Percentiles rank a stretch among this genome's conserved stretches.
Evolutionary conservation across 2,113 vertebrate genomes (phyloP).

Genomic region (Bothrops jararaca): DNA sequence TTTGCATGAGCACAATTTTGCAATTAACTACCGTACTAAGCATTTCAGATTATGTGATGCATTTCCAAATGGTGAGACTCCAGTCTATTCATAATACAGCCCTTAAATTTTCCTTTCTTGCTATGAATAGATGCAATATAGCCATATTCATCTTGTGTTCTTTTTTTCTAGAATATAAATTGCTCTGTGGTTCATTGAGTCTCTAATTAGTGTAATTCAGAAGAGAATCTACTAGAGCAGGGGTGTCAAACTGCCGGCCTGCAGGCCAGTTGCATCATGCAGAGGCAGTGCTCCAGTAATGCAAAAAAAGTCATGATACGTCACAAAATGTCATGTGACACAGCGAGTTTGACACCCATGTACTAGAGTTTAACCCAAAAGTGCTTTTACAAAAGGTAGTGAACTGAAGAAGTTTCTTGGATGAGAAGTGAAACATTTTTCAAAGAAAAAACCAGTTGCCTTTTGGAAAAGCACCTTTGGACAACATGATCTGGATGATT

Average conservation of each 20-base stretch:
- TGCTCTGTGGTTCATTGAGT: background rate
- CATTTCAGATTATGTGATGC: background rate
- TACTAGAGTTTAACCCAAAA: background rate
- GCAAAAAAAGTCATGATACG: too few species aligned
- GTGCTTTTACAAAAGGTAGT: background rate
- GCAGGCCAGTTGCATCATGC: too few species aligned
- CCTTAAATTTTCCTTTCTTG: background rate
- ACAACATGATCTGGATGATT: background rate
- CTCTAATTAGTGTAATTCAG: background rate
- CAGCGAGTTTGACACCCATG: too few species aligned
- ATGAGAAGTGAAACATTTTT: background rate
- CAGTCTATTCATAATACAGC: background rate
- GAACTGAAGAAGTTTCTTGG: background rate
- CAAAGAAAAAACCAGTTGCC: background rate
- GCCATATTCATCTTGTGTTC: background rate
- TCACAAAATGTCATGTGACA: too few species aligned
- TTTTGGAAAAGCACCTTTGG: background rate
- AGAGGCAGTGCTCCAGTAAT: too few species aligned
- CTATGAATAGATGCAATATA: background rate
- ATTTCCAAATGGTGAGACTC: conserved; percentile 1
- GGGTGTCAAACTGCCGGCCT: too few species aligned
- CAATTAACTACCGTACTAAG: background rate
- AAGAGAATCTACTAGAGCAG: background rate
- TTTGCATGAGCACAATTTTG: background rate
- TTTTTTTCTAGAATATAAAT: background rate